Conservation (phyloP, 2,888 invertebrate genomes). For the Seladonia tumulorum region DNA sequence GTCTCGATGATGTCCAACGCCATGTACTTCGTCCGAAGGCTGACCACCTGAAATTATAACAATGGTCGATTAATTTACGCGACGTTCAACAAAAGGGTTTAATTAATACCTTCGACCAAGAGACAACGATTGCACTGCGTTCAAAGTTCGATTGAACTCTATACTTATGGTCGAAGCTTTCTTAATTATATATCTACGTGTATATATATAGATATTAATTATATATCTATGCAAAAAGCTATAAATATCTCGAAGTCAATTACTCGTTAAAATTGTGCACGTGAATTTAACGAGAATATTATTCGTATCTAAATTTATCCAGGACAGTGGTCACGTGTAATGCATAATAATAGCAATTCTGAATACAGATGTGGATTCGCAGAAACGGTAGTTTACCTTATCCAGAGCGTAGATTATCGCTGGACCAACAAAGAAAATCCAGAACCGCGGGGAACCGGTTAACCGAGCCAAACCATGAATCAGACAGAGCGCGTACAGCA, state of each 20-base stretch:
- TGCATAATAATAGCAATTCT: neutral
- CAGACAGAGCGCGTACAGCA: slow-evolving; percentile 93
- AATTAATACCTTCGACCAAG: neutral
- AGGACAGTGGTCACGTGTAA: neutral
- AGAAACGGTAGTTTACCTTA: slow-evolving; percentile 86
- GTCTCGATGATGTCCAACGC: slow-evolving; percentile 97
- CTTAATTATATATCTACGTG: neutral
- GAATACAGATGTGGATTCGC: neutral
- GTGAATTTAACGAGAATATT: neutral
- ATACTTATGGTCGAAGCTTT: neutral
- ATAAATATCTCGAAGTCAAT: neutral
- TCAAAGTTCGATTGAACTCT: neutral
- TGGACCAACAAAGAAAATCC: slow-evolving; percentile 97
- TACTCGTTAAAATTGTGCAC: neutral
- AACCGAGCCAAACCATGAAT: slow-evolving; percentile 96
- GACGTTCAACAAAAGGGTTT: neutral
- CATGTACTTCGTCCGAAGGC: slow-evolving; percentile 95
- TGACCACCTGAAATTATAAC: slow-evolving; percentile 89
- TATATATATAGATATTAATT: neutral
- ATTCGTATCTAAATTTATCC: neutral
- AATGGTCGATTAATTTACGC: neutral
- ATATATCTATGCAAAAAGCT: neutral
- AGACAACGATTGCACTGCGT: neutral
- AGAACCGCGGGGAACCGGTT: slow-evolving; percentile 96
- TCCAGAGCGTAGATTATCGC: slow-evolving; percentile 95